Evolutionary conservation across 2,888 invertebrate genomes (phyloP).

Genomic region (Leptodirus hochenwartii): DNA sequence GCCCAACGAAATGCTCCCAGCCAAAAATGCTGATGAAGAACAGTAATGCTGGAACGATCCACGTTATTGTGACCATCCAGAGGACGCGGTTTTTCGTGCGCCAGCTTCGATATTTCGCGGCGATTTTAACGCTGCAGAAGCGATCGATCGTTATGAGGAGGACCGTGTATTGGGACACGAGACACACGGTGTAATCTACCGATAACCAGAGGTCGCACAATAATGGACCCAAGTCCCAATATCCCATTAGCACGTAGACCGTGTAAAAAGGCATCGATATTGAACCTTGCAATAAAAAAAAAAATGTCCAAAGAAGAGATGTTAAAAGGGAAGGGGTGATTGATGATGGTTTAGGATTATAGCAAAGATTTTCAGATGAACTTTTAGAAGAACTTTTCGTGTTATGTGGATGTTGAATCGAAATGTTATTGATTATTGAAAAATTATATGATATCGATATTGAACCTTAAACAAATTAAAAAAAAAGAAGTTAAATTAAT

Average conservation of each 20-base stretch:
- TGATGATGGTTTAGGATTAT: too few relatives aligned
- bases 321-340: not conserved
- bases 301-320: slow-evolving; percentile 3
- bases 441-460: too few relatives aligned
- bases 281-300: slow-evolving; percentile 46
- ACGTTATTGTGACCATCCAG: slow-evolving; percentile 90
- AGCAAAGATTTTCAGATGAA: too few relatives aligned
- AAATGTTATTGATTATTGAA: too few relatives aligned
- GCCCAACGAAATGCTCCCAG: slow-evolving; percentile 93
- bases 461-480: too few relatives aligned
- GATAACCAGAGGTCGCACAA: slow-evolving; percentile 97
- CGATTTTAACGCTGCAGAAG: slow-evolving; percentile 96
- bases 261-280: slow-evolving; percentile 99
- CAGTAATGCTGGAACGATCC: slow-evolving; percentile 89
- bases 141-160: slow-evolving; percentile 95
- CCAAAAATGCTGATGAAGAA: slow-evolving; percentile 98
- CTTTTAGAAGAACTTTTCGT: too few relatives aligned
- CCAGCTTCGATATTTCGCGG: slow-evolving; percentile 94
- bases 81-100: slow-evolving; percentile 83
- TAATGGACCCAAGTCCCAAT: slow-evolving; percentile 92
- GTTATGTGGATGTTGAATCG: too few relatives aligned
- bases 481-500: too few relatives aligned
- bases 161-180: slow-evolving; percentile 98
- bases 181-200: slow-evolving; percentile 96
- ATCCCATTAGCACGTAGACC: slow-evolving; percentile 88